phyloP scores from a whole-genome alignment of 2,113 vertebrate genomes.

The Myrmophylax atrothorax region DNA sequence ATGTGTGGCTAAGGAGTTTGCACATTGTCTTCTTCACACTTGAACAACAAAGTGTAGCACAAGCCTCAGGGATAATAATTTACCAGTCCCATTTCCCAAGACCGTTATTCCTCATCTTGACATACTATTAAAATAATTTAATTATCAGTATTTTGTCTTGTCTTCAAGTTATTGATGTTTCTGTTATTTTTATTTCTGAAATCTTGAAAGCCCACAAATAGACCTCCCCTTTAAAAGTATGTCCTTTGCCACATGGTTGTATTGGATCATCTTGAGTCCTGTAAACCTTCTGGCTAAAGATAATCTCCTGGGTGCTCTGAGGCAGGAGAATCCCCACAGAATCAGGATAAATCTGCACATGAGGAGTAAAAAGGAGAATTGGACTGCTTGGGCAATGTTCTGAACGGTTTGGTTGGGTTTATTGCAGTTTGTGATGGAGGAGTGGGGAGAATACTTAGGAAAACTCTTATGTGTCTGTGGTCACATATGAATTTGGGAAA shows the following conservation, averaged over 20 bases:
- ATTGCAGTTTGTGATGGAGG: background rate
- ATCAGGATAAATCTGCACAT: background rate
- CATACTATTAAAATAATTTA: conserved; percentile 70
- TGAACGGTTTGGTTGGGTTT: background rate
- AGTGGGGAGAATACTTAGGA: background rate
- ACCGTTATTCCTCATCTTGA: conserved; percentile 73
- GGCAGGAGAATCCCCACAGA: background rate
- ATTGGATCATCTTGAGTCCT: background rate
- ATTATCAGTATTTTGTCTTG: conserved; percentile 71
- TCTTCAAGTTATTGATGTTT: conserved; percentile 28
- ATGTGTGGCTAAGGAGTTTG: conserved; percentile 12
- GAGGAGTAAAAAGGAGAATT: background rate
- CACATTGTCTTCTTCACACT: conserved; percentile 31
- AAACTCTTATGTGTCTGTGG: background rate
- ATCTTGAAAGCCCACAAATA: background rate
- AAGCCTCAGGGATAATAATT: conserved; percentile 53
- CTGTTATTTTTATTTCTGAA: conserved; percentile 55
- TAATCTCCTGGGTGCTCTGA: background rate
- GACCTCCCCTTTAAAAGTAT: background rate
- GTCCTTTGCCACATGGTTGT: background rate
- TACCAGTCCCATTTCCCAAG: conserved; percentile 49
- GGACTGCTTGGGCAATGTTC: background rate
- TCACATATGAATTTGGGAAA: background rate
- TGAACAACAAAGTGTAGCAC: conserved; percentile 1
- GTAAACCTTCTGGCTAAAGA: background rate